Percentiles rank a stretch among this genome's conserved stretches.
Conservation (phyloP, 2,113 vertebrate genomes). For the Cynopterus brachyotis region DNA sequence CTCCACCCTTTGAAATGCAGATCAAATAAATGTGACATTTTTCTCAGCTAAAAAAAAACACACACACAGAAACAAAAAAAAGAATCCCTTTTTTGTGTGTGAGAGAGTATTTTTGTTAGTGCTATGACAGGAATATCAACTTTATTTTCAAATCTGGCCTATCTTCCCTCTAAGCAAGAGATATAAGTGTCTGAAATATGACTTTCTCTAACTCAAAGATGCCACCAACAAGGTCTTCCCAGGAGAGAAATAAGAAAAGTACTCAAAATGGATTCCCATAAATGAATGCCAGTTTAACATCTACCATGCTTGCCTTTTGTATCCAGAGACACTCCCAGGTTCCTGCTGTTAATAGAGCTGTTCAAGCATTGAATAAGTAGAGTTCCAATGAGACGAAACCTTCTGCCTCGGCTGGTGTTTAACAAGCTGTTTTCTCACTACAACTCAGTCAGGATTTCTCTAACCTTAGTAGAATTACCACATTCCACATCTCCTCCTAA, state of each 20-base stretch:
- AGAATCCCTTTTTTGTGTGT: neutral
- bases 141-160: slow-evolving; percentile 70
- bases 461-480: slow-evolving; percentile 74
- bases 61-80: neutral
- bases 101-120: slow-evolving; percentile 38
- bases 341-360: slow-evolving; percentile 80
- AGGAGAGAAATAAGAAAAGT: slow-evolving; percentile 77
- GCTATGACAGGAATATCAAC: slow-evolving; percentile 41
- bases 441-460: slow-evolving; percentile 82
- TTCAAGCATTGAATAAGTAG: slow-evolving; percentile 82
- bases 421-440: slow-evolving; percentile 83
- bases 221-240: slow-evolving; percentile 72
- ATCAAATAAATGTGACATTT: slow-evolving; percentile 73
- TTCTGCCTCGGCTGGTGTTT: slow-evolving; percentile 85
- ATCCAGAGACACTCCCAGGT: slow-evolving; percentile 70
- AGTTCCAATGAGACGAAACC: slow-evolving; percentile 83
- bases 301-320: slow-evolving; percentile 79
- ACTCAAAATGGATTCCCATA: slow-evolving; percentile 81
- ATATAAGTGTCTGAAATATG: slow-evolving; percentile 66
- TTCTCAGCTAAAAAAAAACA: slow-evolving; percentile 72
- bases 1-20: slow-evolving; percentile 68
- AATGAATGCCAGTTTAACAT: slow-evolving; percentile 82
- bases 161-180: slow-evolving; percentile 49
- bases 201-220: slow-evolving; percentile 72
- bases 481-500: slow-evolving; percentile 70